Conservation (phyloP, 1,140 invertebrate genomes). For the Atopsyche davidsoni region DNA sequence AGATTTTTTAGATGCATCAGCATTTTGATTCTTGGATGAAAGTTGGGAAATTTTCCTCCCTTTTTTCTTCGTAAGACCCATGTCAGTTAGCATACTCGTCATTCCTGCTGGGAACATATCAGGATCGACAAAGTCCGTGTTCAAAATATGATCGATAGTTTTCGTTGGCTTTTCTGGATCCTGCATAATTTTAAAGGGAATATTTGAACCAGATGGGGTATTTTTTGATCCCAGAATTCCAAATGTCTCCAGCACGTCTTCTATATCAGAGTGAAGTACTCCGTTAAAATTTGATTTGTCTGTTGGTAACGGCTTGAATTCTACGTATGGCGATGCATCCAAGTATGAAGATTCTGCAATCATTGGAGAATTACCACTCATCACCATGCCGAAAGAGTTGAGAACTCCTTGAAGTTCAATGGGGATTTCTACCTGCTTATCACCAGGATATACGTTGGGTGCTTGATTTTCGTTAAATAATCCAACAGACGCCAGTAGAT, state of each 20-base stretch:
- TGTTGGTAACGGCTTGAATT: conserved; percentile 23
- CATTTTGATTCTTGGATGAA: background rate
- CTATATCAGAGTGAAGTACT: conserved; percentile 14
- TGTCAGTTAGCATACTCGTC: conserved; percentile 24
- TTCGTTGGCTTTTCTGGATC: conserved; percentile 8
- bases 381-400: too few relatives aligned
- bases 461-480: too few relatives aligned
- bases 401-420: too few relatives aligned
- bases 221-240: conserved; percentile 21
- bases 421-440: too few relatives aligned
- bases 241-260: conserved; percentile 23
- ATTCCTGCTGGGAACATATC: conserved; percentile 27
- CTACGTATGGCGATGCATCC: conserved; percentile 20
- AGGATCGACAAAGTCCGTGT: conserved; percentile 19
- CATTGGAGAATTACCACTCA: too few relatives aligned
- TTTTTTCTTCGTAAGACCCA: conserved; percentile 24
- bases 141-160: conserved; percentile 1
- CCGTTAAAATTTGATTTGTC: background rate
- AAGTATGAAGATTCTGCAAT: too few relatives aligned
- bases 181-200: too few relatives aligned
- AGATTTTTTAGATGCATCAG: background rate
- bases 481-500: too few relatives aligned
- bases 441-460: too few relatives aligned
- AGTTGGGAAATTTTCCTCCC: conserved; percentile 2
- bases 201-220: conserved; percentile 30